Conservation (phyloP, 2,888 invertebrate genomes). For the Rhamphomyia laevipes region DNA sequence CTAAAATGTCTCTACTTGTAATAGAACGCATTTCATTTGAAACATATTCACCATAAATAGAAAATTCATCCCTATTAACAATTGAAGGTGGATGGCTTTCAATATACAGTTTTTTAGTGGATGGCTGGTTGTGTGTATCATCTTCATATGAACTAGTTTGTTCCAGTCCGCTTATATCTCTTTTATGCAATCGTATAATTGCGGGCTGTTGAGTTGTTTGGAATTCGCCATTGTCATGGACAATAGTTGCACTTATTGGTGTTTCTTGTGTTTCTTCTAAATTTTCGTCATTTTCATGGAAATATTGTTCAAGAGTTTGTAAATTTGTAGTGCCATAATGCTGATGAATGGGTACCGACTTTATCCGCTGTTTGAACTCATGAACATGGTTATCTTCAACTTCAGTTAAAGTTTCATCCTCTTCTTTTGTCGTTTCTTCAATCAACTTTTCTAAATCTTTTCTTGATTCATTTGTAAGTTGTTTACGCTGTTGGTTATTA, state of each 20-base stretch:
- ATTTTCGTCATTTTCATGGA: not conserved
- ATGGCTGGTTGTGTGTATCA: conserved; percentile 6
- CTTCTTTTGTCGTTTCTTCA: conserved; percentile 36
- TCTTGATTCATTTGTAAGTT: conserved; percentile 24
- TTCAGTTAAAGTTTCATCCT: conserved; percentile 25
- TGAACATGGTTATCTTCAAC: conserved; percentile 13
- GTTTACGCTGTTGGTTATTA: conserved; percentile 12
- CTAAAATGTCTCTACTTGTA: conserved; percentile 43
- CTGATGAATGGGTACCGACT: conserved; percentile 6
- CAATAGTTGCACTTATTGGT: not conserved
- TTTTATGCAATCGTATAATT: conserved; percentile 13
- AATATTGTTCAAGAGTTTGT: not conserved
- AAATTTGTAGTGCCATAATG: not conserved
- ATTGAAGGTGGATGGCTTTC: conserved; percentile 9
- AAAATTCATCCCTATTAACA: conserved; percentile 40
- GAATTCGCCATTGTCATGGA: not conserved
- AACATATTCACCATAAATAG: conserved; percentile 48
- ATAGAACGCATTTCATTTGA: conserved; percentile 47
- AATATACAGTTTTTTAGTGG: conserved; percentile 1
- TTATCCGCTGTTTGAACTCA: conserved; percentile 22
- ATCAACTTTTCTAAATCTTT: conserved; percentile 32
- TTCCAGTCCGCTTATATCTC: conserved; percentile 10
- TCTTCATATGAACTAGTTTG: conserved; percentile 14
- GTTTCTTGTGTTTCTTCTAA: not conserved
- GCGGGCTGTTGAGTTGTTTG: conserved; percentile 6